Base-by-base conservation (phyloP, 2,888 invertebrate species). In the Polydrusus tereticollis region DNA sequence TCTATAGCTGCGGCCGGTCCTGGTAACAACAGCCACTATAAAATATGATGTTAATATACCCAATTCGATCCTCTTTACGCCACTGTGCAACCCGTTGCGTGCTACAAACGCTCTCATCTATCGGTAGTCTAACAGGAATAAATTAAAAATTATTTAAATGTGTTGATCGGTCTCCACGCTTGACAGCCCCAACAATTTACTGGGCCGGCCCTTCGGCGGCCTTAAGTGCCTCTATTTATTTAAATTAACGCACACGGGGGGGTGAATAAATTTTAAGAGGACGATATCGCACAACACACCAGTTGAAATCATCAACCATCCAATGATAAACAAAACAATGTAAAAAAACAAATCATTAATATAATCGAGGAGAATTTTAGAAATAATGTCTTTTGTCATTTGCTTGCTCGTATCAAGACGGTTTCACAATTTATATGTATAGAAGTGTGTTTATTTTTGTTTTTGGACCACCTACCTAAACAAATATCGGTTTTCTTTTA, bases 71-170 rank as follows among this genome's bases (percentile, higher is more conserved):
- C 20, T 20, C 3, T 20, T 45, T 65, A 59, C 68, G 59, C 60
- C 68, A 20, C 68, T 60, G 68, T 20, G 50, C 57, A 68, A 62
- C 43, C 43, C 59, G 43, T 59, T 26, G 59, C 59, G 43, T 59
- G 59, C 38, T 6, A 38, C 12, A 58, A 58, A 38, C 23, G 21
- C 23, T 43, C 26, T 59, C 59, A 59, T 59, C 43, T 14, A 59
- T 59, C 58, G 38, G 41, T 38, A 38, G 41, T 36, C 66, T 45
- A 65, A 55, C 47, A 66, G 58, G 77, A 75, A 79, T 78, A 79
- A 79, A 80, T 80, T 81, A 79, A 80, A 81, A 80, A 80, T 81
- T 80, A 81, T 82, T 82, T 79, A 80, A 81, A 82, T 82, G 82
- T 82, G 81, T 81, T 82, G 82, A 82, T 80, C 79, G 80, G 73